Conservation (phyloP, 2,113 vertebrate species). For the Seriola aureovittata region DNA sequence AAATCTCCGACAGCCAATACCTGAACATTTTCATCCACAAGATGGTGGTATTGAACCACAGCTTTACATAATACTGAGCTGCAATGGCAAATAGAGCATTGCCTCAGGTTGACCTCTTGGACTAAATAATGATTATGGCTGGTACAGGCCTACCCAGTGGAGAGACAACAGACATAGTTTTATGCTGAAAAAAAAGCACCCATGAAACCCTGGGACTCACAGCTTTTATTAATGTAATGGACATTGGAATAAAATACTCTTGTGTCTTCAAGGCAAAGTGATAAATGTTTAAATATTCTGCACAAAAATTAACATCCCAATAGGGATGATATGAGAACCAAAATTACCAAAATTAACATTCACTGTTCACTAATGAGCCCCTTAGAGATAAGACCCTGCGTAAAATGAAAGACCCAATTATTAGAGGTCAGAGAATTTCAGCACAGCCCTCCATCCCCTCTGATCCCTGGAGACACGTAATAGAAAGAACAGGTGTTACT, state of each 20-base stretch:
- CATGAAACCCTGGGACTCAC: not conserved
- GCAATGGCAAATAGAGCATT: conserved; percentile 18
- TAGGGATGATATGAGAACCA: not conserved
- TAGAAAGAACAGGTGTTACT: not conserved
- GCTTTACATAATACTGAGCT: conserved; percentile 12
- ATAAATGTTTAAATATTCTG: not conserved
- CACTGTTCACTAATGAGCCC: not conserved
- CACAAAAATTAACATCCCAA: not conserved
- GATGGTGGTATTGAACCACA: conserved; percentile 59
- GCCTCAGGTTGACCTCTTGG: conserved; percentile 55
- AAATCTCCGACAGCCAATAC: not conserved
- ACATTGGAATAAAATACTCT: not conserved
- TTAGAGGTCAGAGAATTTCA: not conserved
- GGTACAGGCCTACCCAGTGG: not conserved
- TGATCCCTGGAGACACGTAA: not conserved
- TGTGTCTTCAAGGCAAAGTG: not conserved
- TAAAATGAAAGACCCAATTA: not conserved
- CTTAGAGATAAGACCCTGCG: not conserved
- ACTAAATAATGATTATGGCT: conserved; percentile 36
- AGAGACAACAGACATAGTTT: not conserved
- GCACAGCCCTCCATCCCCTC: not conserved
- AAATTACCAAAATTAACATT: not conserved
- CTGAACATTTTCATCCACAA: conserved; percentile 46
- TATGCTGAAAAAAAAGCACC: not conserved
- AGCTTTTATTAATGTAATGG: not conserved